Conservation (phyloP, 1,140 invertebrate species). For the Marisa cornuarietis region DNA sequence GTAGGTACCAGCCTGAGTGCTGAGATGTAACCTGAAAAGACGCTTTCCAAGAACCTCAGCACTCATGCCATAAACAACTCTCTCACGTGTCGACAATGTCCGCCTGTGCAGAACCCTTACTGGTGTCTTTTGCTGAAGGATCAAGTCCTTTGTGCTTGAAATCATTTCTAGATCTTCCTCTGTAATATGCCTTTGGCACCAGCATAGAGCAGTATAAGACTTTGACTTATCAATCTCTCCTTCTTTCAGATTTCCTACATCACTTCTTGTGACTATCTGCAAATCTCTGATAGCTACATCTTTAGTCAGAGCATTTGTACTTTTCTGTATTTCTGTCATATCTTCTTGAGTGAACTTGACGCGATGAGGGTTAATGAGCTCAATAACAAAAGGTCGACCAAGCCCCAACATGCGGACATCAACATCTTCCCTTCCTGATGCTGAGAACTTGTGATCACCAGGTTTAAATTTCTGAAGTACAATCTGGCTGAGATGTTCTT, state of each 20-base stretch:
- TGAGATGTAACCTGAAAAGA: slow-evolving; percentile 73
- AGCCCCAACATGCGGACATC: slow-evolving; percentile 85
- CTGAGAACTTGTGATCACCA: slow-evolving; percentile 76
- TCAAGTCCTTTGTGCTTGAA: slow-evolving; percentile 62
- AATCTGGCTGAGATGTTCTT: slow-evolving; percentile 84
- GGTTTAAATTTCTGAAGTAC: slow-evolving; percentile 68
- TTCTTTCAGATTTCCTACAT: slow-evolving; percentile 79
- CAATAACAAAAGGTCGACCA: slow-evolving; percentile 67
- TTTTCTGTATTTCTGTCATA: slow-evolving; percentile 49
- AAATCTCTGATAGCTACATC: slow-evolving; percentile 54
- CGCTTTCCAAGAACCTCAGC: slow-evolving; percentile 39
- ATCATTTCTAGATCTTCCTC: slow-evolving; percentile 35
- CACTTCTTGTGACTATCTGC: slow-evolving; percentile 61
- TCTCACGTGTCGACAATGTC: slow-evolving; percentile 50
- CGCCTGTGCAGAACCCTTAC: slow-evolving; percentile 59
- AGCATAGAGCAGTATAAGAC: slow-evolving; percentile 55
- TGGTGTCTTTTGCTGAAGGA: slow-evolving; percentile 57
- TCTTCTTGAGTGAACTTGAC: slow-evolving; percentile 42
- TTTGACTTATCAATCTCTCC: slow-evolving; percentile 62
- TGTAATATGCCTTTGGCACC: slow-evolving; percentile 40
- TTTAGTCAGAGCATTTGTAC: slow-evolving; percentile 45
- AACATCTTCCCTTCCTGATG: slow-evolving; percentile 94
- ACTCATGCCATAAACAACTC: slow-evolving; percentile 47
- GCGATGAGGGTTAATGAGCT: slow-evolving; percentile 53
- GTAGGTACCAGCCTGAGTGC: slow-evolving; percentile 94